Percentiles rank a stretch among this genome's conserved stretches.
Conservation (phyloP, 2,888 invertebrate genomes). For the Rhogogaster chlorosoma region DNA sequence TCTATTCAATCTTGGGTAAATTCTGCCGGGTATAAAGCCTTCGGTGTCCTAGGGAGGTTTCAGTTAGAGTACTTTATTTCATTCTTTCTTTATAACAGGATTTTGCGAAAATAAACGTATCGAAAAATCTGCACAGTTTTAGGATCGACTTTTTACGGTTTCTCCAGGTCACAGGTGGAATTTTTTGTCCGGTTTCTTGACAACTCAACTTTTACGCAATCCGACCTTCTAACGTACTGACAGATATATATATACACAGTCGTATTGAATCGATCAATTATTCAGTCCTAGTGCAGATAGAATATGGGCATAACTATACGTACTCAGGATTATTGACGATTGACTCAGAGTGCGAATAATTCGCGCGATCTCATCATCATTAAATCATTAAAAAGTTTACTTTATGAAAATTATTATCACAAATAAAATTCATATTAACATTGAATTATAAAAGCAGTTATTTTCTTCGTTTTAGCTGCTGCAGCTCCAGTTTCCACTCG, state of each 20-base stretch:
- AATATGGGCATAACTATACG: too few relatives aligned
- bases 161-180: conserved; percentile 5
- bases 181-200: conserved; percentile 13
- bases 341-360: too few relatives aligned
- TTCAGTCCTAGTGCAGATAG: neutral
- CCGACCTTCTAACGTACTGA: neutral
- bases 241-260: neutral
- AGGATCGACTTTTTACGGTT: conserved; percentile 1
- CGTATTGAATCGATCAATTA: neutral
- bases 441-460: neutral
- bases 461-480: neutral
- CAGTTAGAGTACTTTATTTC: neutral
- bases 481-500: neutral
- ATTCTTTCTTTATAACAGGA: neutral
- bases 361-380: too few relatives aligned
- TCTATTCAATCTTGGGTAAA: too few relatives aligned
- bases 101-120: neutral
- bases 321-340: too few relatives aligned
- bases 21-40: too few relatives aligned
- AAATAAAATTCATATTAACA: too few relatives aligned
- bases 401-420: too few relatives aligned
- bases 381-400: too few relatives aligned
- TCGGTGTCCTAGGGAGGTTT: neutral
- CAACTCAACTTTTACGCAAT: neutral
- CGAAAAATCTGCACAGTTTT: neutral